These are phyloP conservation scores for Cryptoblepharus egeriae DNA, from an alignment of 2,797 vertebrate genomes.

Conservation along the genomic window DNA sequence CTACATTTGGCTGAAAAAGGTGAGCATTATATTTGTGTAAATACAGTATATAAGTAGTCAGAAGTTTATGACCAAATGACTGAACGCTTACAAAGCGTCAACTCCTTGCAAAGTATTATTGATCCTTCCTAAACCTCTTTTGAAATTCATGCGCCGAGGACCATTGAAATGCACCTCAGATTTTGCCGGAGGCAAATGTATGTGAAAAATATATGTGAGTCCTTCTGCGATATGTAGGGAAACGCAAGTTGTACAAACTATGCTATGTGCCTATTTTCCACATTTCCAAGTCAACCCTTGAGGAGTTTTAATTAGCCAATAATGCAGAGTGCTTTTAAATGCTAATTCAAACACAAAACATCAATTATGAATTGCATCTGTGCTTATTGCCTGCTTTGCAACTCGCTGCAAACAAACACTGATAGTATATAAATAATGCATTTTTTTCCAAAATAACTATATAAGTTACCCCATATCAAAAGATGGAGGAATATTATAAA, in stretches of 20 bases:
- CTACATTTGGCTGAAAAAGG: no score
- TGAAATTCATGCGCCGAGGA: no score
- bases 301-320: neutral
- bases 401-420: neutral
- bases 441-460: conserved; percentile 28
- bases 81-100: no score
- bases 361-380: conserved; percentile 35
- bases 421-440: conserved; percentile 22
- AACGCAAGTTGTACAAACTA: conserved; percentile 7
- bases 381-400: conserved; percentile 33
- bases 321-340: neutral
- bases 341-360: conserved; percentile 19
- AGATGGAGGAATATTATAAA: conserved; percentile 17
- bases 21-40: no score
- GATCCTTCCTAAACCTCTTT: no score
- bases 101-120: no score
- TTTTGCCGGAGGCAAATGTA: no score
- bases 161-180: no score
- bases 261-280: neutral
- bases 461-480: conserved; percentile 35
- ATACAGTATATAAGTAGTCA: no score
- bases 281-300: neutral
- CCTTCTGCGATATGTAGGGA: neutral
- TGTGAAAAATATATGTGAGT: neutral
- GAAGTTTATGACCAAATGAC: no score